phyloP scores from a whole-genome alignment of 2,113 vertebrate genomes.

The Pandion haliaetus region DNA sequence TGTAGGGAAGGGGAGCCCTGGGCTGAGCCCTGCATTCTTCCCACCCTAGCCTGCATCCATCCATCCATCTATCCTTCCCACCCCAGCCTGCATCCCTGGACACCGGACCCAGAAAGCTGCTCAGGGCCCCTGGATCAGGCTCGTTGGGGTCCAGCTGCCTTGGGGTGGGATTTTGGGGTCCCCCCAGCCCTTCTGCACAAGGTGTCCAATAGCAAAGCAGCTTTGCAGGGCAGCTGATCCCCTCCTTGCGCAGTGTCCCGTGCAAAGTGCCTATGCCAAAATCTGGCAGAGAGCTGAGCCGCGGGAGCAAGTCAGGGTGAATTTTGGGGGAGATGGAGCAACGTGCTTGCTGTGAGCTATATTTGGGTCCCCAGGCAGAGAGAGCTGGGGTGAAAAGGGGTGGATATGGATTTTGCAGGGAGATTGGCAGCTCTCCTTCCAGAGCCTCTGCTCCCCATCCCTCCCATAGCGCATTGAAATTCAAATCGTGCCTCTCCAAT shows the following conservation, averaged over 20 bases:
- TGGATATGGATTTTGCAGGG: not conserved
- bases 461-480: constrained; percentile 42
- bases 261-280: rapidly evolving
- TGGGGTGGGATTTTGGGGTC: not conserved
- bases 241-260: not conserved
- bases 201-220: not conserved
- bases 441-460: not conserved
- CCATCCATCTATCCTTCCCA: not conserved
- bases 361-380: not conserved
- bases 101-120: not conserved
- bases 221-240: not conserved
- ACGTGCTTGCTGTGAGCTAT: not conserved
- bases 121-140: not conserved
- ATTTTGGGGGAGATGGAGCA: not conserved
- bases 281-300: not conserved
- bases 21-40: not conserved
- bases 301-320: not conserved
- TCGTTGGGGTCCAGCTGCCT: not conserved
- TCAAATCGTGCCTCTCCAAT: not conserved
- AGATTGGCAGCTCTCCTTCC: not conserved
- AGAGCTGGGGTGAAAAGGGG: not conserved
- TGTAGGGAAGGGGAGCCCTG: not conserved
- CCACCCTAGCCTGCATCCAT: not conserved
- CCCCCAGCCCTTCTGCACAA: not conserved
- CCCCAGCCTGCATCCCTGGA: not conserved